Conservation (phyloP, 1,140 invertebrate species). For the Drosophila ercepeae region DNA sequence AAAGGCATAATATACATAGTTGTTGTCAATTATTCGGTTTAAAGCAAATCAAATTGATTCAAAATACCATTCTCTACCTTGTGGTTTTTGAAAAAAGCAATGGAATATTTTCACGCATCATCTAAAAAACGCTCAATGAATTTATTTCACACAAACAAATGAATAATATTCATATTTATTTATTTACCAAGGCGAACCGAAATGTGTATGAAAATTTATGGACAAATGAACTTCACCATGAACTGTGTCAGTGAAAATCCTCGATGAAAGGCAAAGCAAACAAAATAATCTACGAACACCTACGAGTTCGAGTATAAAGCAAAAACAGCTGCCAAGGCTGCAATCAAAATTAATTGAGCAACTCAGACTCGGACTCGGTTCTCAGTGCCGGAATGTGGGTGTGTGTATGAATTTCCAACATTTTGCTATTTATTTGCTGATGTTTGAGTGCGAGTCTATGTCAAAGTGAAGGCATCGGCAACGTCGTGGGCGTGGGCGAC, state of each 20-base stretch:
- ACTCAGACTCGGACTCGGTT: too few relatives aligned
- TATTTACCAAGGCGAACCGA: conserved; percentile 23
- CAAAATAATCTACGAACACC: conserved; percentile 31
- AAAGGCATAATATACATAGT: neutral
- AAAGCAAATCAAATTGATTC: conserved; percentile 23
- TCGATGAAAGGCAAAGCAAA: conserved; percentile 42
- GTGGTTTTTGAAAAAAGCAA: conserved; percentile 2
- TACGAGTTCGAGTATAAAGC: conserved; percentile 49
- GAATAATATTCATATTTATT: conserved; percentile 41
- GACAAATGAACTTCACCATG: conserved; percentile 49
- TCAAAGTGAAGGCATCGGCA: conserved; percentile 69
- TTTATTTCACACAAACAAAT: conserved; percentile 21
- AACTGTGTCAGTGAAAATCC: conserved; percentile 45
- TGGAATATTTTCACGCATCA: conserved; percentile 20
- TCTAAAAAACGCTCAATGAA: conserved; percentile 27
- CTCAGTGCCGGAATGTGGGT: conserved; percentile 45
- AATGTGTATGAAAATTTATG: conserved; percentile 46
- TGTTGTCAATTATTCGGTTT: neutral
- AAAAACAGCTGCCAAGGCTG: conserved; percentile 75
- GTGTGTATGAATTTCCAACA: conserved; percentile 24
- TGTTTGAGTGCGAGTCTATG: conserved; percentile 34
- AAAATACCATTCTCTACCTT: conserved; percentile 6
- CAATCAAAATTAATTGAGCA: conserved; percentile 80
- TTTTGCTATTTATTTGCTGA: conserved; percentile 15
- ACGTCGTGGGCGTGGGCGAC: conserved; percentile 61